phyloP scores from a whole-genome alignment of 1,140 invertebrate genomes.

The Myzus persicae region DNA sequence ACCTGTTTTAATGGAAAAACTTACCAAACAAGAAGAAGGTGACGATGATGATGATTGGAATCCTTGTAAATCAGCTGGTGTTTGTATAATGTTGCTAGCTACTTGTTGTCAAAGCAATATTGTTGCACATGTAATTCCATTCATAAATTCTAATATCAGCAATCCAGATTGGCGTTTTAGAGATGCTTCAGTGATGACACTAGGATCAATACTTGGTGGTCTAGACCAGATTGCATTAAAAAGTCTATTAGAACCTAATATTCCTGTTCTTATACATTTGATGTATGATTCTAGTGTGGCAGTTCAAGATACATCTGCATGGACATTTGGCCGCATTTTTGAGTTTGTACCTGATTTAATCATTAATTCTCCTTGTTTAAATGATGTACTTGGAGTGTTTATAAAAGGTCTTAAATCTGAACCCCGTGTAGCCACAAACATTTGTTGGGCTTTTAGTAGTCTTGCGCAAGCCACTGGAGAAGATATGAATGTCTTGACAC shows the following conservation, averaged over 20 bases:
- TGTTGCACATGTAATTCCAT: slow-evolving; percentile 95
- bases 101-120: slow-evolving; percentile 98
- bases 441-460: slow-evolving; percentile 99
- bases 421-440: slow-evolving; percentile 95
- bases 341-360: slow-evolving; percentile 96
- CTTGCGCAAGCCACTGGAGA: slow-evolving; percentile 98
- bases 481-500: slow-evolving; percentile 76
- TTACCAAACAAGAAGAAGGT: slow-evolving; percentile 92
- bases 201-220: slow-evolving; percentile 95
- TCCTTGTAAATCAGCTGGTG: slow-evolving; percentile 97
- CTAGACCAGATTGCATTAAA: slow-evolving; percentile 87
- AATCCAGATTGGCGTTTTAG: slow-evolving; percentile 92
- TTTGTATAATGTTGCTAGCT: slow-evolving; percentile 98
- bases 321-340: slow-evolving; percentile 97
- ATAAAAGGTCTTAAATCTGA: slow-evolving; percentile 89
- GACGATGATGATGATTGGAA: slow-evolving; percentile 99
- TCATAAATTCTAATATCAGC: slow-evolving; percentile 94
- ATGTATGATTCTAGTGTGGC: slow-evolving; percentile 93
- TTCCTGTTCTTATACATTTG: slow-evolving; percentile 91
- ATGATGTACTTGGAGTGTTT: slow-evolving; percentile 86
- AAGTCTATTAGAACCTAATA: slow-evolving; percentile 93
- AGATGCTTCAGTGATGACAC: slow-evolving; percentile 98
- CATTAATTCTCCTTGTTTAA: slow-evolving; percentile 77
- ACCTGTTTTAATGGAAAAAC: slow-evolving; percentile 90
- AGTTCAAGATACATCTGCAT: slow-evolving; percentile 96